Base-by-base conservation (phyloP, 2,888 invertebrate species). In the Nephrocerus scutellatus region DNA sequence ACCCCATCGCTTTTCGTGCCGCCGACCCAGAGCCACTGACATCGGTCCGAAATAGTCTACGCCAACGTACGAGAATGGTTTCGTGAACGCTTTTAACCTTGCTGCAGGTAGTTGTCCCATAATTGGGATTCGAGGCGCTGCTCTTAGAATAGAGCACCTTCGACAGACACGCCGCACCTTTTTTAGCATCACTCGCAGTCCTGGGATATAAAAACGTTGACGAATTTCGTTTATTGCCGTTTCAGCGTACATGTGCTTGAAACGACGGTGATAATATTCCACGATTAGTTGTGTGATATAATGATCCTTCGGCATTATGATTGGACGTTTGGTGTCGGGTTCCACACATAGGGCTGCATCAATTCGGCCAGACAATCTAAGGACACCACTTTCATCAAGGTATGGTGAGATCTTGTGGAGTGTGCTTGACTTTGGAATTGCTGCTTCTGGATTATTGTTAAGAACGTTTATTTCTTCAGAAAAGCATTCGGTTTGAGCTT, bases 41-140 rank as follows among this genome's bases (percentile, higher is more conserved):
- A 43, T 30, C 22, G 43, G 46, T 13, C 42, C 46, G 23, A 46
- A 44, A 19, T 39, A 44, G 28, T 44, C 47, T 13, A 46, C 30
- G 1, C 40, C 40, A 13, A 42, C 32, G 14, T 13, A 44, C 3
- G 46, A 42, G 28, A 48, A 48, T 9, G 44, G 41, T 2, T 28
- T 31, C 7, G 18, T 37, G 28, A 46, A 43, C 5, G 40, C 31
- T 24, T 29, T 31, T 4, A 46, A 15, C 22, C 34, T 21, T 12
- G 34, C 28, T 9, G 29, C 24, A n/a, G 36, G 30, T n/a, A 40
- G 16, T 28, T 31, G 32, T 22, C 28, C 35, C 37, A 41, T 40
- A n/a, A 21, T 10, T 15, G 33, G 40, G 13, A 30, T 16, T 15
- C 18, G n/a, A n/a, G 31, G 30, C 10, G 16, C 12, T 20, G 43